Evolutionary conservation across 1,140 invertebrate genomes (phyloP).

Genomic region (Catajapyx aquilonaris): DNA sequence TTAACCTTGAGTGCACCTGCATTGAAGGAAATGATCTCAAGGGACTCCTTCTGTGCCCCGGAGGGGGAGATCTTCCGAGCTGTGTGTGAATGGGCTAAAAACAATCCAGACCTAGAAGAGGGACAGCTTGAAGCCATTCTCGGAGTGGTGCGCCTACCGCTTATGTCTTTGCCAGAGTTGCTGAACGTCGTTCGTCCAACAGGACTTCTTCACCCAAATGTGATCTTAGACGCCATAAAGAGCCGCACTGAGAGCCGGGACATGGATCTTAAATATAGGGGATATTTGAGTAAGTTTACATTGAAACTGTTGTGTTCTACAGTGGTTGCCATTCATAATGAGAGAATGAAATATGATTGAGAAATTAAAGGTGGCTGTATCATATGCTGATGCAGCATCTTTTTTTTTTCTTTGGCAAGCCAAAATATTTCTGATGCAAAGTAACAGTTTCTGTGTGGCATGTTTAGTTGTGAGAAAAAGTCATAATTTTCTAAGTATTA

Average conservation of each 20-base stretch:
- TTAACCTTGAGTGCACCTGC: slow-evolving; percentile 20
- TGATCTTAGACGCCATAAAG: slow-evolving; percentile 83
- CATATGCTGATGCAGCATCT: too few species aligned
- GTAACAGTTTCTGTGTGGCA: too few species aligned
- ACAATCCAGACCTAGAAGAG: slow-evolving; percentile 42
- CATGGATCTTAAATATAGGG: slow-evolving; percentile 59
- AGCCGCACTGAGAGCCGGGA: slow-evolving; percentile 51
- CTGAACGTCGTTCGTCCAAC: slow-evolving; percentile 70
- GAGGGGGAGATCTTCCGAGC: slow-evolving; percentile 90
- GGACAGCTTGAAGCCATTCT: slow-evolving; percentile 15
- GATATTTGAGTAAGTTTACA: slow-evolving; percentile 38
- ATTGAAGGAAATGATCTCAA: slow-evolving; percentile 57
- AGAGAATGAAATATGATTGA: too few species aligned
- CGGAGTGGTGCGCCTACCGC: slow-evolving; percentile 47
- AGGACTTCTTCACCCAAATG: slow-evolving; percentile 63
- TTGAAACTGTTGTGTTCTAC: too few species aligned
- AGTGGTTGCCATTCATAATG: too few species aligned
- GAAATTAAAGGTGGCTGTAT: too few species aligned
- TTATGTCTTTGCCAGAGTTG: slow-evolving; percentile 73
- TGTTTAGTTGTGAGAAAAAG: too few species aligned
- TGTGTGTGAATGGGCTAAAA: slow-evolving; percentile 62
- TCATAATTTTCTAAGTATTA: too few species aligned
- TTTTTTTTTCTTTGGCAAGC: too few species aligned
- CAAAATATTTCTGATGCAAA: too few species aligned
- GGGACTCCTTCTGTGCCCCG: slow-evolving; percentile 87